Evolutionary conservation across 2,113 vertebrate genomes (phyloP), one percentile per base, ranked within the genome.

Genomic region (Shinisaurus crocodilurus): DNA sequence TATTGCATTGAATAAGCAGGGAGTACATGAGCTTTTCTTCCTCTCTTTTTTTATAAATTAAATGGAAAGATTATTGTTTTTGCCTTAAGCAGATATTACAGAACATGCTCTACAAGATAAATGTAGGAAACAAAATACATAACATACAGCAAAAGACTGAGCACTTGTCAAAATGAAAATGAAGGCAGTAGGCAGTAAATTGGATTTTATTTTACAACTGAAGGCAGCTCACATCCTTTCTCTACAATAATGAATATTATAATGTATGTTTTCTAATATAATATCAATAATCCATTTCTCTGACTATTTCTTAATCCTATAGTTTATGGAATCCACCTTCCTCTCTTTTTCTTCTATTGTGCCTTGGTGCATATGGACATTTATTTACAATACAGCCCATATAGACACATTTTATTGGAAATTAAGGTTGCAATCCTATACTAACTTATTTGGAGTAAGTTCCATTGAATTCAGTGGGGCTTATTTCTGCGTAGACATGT

Each of bases 201-300:
- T 97, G 93, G 90, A 97, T 97, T 97, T 97, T 95, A 92, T 96
- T 95, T 95, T 95, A 94, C 92, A 96, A 94, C 92, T 96, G 92
- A 91, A 95, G 88, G 84, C 87, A 92, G 85, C 95, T 96, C 92
- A 94, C 92, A 95, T 96, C 95, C 90, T 91, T 94, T 89, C 87
- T 85, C 80, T 89, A 76, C 91, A 96, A 74, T 82, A 89, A 95
- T 94, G 96, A 95, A 97, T 96, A 96, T 95, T 96, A 93, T 92
- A 95, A 95, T 95, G 89, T 92, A 91, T 90, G 45, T 45, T 94
- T 95, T 93, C 93, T 93, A 91, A 94, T 92, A 92, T 88, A 91
- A 93, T 93, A 94, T 93, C 91, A 95, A 90, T 91, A 82, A 95
- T 93, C 92, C 92, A 92, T 95, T 97, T 95, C 91, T 90, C 87